These are phyloP conservation scores for Tetrapedia diversipes DNA, from an alignment of 2,888 invertebrate species.

Conservation along the genomic window DNA sequence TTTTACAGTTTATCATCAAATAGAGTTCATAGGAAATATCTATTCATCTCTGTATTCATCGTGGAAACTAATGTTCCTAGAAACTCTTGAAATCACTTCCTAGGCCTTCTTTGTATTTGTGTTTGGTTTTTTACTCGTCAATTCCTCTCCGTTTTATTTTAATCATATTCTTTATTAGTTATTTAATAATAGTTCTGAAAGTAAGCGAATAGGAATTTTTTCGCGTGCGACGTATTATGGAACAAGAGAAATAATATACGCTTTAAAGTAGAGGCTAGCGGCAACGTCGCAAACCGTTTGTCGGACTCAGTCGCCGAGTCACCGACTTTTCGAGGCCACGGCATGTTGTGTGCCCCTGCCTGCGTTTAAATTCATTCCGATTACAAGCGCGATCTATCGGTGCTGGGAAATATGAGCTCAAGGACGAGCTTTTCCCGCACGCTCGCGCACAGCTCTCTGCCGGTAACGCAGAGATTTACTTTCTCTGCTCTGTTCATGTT, in stretches of 20 bases:
- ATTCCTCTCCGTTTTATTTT: neutral
- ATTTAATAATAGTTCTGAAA: constrained; percentile 36
- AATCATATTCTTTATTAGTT: constrained; percentile 8
- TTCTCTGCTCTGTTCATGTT: constrained; percentile 30
- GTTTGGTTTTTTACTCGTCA: neutral
- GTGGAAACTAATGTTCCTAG: too few relatives aligned
- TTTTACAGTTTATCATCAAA: neutral
- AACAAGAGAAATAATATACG: constrained; percentile 57
- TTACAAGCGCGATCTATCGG: constrained; percentile 82
- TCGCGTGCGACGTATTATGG: constrained; percentile 68
- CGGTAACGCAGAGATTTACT: constrained; percentile 76
- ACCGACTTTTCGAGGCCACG: constrained; percentile 83
- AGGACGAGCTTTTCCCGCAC: constrained; percentile 75
- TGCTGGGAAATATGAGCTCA: constrained; percentile 80
- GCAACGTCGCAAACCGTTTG: constrained; percentile 76
- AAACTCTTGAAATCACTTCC: neutral
- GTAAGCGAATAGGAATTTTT: constrained; percentile 57
- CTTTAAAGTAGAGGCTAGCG: constrained; percentile 61
- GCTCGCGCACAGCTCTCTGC: constrained; percentile 73
- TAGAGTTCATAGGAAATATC: neutral
- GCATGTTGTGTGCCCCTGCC: constrained; percentile 43
- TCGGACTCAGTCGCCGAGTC: constrained; percentile 75
- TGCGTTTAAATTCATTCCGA: constrained; percentile 73
- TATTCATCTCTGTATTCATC: too few relatives aligned
- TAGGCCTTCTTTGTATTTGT: neutral